phyloP scores from a whole-genome alignment of 2,888 invertebrate genomes.

The Andrena marginata region DNA sequence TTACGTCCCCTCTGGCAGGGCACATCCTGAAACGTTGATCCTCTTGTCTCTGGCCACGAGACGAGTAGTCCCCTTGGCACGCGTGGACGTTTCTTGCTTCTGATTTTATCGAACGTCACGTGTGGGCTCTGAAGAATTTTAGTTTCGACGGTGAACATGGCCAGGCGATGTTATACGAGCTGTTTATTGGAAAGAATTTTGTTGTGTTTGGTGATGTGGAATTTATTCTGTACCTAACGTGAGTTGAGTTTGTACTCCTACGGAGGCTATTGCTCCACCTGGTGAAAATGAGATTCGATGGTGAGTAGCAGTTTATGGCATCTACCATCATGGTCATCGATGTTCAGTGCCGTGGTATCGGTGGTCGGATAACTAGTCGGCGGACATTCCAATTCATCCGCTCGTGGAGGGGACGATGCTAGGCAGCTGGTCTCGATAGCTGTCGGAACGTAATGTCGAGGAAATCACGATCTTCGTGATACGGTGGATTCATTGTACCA shows the following conservation, averaged over 20 bases:
- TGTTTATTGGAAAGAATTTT: background rate
- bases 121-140: background rate
- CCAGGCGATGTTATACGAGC: background rate
- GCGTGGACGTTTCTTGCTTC: background rate
- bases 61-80: background rate
- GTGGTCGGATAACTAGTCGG: constrained; percentile 75
- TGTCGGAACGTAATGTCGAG: constrained; percentile 73
- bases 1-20: background rate
- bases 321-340: constrained; percentile 51
- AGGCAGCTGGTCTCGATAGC: constrained; percentile 66
- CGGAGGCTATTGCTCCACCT: constrained; percentile 24
- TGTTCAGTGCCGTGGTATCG: constrained; percentile 73
- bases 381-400: constrained; percentile 80
- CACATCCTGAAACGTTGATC: background rate
- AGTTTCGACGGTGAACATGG: background rate
- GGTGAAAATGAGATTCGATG: constrained; percentile 55
- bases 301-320: constrained; percentile 41
- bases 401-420: constrained; percentile 68
- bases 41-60: background rate
- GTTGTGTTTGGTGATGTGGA: background rate
- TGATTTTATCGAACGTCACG: constrained; percentile 11
- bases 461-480: constrained; percentile 55
- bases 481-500: constrained; percentile 27
- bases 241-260: background rate
- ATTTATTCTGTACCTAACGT: background rate